phyloP scores from a whole-genome alignment of 2,113 vertebrate species.

The Myrmecophaga tridactyla region DNA sequence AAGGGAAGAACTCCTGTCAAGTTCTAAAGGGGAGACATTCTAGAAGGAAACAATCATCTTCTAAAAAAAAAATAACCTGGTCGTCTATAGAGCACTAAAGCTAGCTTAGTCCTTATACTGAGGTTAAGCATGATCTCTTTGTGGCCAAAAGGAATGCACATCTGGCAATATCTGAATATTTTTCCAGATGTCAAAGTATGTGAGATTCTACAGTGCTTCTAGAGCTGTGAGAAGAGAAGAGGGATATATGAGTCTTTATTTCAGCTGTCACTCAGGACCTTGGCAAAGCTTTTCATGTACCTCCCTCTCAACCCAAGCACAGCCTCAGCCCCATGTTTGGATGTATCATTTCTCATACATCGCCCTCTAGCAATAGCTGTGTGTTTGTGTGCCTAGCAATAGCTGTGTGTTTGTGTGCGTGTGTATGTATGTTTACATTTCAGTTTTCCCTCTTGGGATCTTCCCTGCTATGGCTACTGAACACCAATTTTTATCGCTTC shows the following conservation, averaged over 20 bases:
- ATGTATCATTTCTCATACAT: neutral
- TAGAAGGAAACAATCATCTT: slow-evolving; percentile 7
- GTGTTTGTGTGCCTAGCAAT: neutral
- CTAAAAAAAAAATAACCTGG: neutral
- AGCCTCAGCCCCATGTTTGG: neutral
- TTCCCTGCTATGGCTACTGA: neutral
- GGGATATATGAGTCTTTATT: neutral
- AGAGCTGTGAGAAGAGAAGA: neutral
- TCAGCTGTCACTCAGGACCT: neutral
- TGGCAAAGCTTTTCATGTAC: neutral
- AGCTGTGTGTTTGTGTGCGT: neutral
- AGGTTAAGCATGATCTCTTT: neutral
- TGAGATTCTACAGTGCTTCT: neutral
- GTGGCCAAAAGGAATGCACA: neutral
- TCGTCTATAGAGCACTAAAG: neutral
- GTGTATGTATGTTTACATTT: slow-evolving; percentile 2
- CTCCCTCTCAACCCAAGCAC: neutral
- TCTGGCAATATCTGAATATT: slow-evolving; percentile 24
- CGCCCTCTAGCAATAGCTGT: neutral
- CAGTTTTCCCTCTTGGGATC: neutral
- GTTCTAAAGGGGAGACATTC: slow-evolving; percentile 25
- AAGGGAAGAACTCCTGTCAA: slow-evolving; percentile 17
- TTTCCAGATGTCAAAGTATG: slow-evolving; percentile 21
- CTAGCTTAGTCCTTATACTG: neutral
- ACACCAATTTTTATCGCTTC: neutral